Evolutionary conservation across 2,888 invertebrate species (phyloP).

Genomic region (Megamerina dolium): DNA sequence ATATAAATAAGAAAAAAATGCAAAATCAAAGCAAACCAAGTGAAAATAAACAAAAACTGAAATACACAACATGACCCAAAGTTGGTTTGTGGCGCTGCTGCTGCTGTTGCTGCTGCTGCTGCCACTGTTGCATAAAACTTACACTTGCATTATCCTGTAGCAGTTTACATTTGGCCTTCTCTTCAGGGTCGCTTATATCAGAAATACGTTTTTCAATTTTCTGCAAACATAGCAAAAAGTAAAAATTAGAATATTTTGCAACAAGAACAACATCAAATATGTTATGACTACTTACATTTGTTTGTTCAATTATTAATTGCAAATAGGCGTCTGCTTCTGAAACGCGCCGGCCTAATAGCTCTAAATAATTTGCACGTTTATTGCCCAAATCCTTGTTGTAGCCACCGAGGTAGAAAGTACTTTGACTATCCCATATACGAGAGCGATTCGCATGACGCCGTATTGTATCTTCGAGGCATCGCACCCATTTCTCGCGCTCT

Average conservation of each 20-base stretch:
- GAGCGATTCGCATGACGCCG: slow-evolving; percentile 67
- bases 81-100: no score
- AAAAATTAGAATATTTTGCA: neutral
- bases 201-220: slow-evolving; percentile 63
- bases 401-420: slow-evolving; percentile 40
- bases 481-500: slow-evolving; percentile 94
- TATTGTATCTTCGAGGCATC: slow-evolving; percentile 91
- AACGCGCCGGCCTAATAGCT: slow-evolving; percentile 82
- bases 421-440: slow-evolving; percentile 45
- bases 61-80: neutral
- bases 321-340: slow-evolving; percentile 94
- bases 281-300: slow-evolving; percentile 56
- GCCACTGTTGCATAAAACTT: no score
- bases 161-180: slow-evolving; percentile 62
- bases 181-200: slow-evolving; percentile 60
- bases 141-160: slow-evolving; percentile 73
- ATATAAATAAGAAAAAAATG: no score
- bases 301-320: slow-evolving; percentile 91
- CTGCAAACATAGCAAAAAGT: slow-evolving; percentile 46
- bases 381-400: slow-evolving; percentile 52
- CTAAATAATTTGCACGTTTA: slow-evolving; percentile 49
- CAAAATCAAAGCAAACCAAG: no score
- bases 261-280: neutral
- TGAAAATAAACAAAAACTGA: slow-evolving; percentile 3
- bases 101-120: no score